These are phyloP conservation scores for Oplegnathus fasciatus DNA, from an alignment of 2,113 vertebrate genomes.

Conservation along the genomic window DNA sequence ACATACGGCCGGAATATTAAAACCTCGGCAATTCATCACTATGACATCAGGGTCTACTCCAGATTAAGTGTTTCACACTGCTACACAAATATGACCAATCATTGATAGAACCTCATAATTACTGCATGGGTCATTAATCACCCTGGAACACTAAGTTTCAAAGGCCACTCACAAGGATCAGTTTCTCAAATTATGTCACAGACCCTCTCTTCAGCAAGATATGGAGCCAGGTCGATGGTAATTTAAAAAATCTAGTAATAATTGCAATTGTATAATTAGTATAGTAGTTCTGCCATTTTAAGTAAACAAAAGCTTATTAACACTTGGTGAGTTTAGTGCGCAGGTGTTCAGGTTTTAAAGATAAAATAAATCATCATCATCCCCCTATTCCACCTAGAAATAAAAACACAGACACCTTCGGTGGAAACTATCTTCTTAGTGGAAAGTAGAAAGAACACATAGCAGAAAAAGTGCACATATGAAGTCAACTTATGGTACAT, in stretches of 20 bases:
- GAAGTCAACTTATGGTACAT: not conserved
- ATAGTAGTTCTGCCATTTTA: not conserved
- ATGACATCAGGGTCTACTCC: conserved; percentile 34
- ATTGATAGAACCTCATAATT: not conserved
- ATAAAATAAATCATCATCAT: not conserved
- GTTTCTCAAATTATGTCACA: not conserved
- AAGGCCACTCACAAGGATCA: not conserved
- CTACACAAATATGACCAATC: conserved; percentile 12
- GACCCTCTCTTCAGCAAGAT: not conserved
- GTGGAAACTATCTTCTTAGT: not conserved
- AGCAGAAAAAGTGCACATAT: not conserved
- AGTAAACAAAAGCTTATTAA: not conserved
- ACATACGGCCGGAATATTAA: not conserved
- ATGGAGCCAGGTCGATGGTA: not conserved
- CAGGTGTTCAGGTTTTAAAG: not conserved
- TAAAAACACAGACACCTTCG: not conserved
- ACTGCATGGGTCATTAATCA: conserved; percentile 24
- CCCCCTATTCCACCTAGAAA: not conserved
- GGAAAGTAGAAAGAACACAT: not conserved
- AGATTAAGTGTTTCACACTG: conserved; percentile 42
- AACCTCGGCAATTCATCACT: conserved; percentile 50
- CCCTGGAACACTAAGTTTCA: not conserved
- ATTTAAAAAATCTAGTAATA: not conserved
- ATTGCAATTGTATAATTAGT: not conserved
- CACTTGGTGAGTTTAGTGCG: not conserved